Conservation (phyloP, 2,797 vertebrate genomes). For the Anniella stebbinsi region DNA sequence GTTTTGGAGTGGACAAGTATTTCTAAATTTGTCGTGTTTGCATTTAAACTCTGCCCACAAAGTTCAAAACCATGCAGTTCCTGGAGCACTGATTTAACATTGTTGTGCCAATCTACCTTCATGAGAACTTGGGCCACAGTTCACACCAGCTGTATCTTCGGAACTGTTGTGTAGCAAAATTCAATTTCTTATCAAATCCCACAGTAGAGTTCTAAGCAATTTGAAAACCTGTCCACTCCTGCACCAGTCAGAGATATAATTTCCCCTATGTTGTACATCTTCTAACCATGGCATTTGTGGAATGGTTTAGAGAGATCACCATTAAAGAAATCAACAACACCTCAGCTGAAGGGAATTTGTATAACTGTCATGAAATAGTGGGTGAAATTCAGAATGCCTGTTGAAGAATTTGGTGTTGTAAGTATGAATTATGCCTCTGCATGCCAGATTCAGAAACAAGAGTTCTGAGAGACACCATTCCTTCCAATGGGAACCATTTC, state of each 20-base stretch:
- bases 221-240: background rate
- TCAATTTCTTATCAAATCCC: background rate
- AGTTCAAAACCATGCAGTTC: background rate
- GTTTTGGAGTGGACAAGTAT: background rate
- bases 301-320: background rate
- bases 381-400: background rate
- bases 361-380: background rate
- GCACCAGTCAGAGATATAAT: background rate
- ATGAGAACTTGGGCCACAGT: background rate
- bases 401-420: background rate
- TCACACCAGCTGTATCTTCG: background rate
- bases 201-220: background rate
- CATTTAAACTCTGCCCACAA: background rate
- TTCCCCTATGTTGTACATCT: background rate
- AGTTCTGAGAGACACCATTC: background rate
- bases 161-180: background rate
- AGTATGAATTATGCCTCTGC: background rate
- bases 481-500: background rate
- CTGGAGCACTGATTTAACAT: background rate
- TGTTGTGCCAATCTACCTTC: background rate
- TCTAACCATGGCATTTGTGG: background rate
- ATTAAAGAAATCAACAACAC: background rate
- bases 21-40: background rate
- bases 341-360: background rate
- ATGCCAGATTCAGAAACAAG: background rate